Evolutionary conservation across 2,888 invertebrate species (phyloP), one percentile per base, ranked within the genome.

Genomic region (Euzetes globulus): DNA sequence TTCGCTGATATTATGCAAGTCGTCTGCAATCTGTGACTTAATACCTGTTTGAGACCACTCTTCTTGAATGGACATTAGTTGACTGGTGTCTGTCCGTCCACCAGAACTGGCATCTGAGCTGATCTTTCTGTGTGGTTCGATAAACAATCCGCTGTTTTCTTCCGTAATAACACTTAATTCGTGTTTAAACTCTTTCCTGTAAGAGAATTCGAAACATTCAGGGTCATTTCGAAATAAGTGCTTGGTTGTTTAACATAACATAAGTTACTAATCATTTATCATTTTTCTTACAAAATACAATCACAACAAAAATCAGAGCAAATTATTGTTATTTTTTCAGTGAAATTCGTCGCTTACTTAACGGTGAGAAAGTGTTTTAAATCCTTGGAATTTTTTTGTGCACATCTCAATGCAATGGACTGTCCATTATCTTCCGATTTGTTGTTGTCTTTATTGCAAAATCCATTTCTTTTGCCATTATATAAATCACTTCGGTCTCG

Each of bases 391-490:
- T 60, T 27, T 5, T 29, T 60, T 19, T 60, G 60, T 5, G 27
- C 33, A 60, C 33, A 22, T 29, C 15, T 33, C n/a, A 7, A 2
- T 27, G n/a, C 33, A 27, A 25, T 29, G 5, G 60, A 33, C 60
- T 60, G 60, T 60, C 60, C 60, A 60, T 60, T 60, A 29, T 60
- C 60, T 60, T 60, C 33, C 11, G 27, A 27, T 60, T 60, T 60
- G 33, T 29, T 19, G 22, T 58, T 25, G 7, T 47, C n/a, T 22
- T 60, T 60, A 33, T 60, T 60, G 13, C 22, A 60, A 60, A 27
- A 60, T 9, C 60, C 60, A 60, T 60, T 60, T 27, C 33, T 19
- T 27, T 27, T 60, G 27, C 60, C 60, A 29, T 60, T 60, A 60
- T 60, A 60, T 60, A 60, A 60, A 60, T 60, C 60, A 33, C 27